Evolutionary conservation across 2,888 invertebrate species (phyloP).

Genomic region (Drosophila meridiana): DNA sequence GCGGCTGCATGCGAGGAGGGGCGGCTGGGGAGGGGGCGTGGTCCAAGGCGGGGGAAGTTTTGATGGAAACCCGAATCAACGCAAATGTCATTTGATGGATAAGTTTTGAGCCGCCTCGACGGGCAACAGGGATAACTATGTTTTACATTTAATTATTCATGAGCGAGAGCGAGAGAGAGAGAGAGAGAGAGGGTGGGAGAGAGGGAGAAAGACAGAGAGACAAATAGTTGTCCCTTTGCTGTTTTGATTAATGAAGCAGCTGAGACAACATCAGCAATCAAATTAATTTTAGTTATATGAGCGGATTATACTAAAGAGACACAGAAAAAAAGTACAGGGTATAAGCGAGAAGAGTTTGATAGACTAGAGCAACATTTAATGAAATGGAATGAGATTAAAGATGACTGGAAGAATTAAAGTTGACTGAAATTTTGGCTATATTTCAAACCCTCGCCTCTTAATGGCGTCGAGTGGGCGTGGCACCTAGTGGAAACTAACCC

Average conservation of each 20-base stretch:
- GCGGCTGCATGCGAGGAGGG: not conserved
- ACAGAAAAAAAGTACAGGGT: conserved; percentile 8
- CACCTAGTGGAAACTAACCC: not conserved
- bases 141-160: conserved; percentile 77
- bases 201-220: conserved; percentile 15
- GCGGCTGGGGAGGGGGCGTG: not conserved
- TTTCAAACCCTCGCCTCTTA: too few species aligned
- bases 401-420: not conserved
- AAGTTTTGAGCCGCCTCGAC: conserved; percentile 63
- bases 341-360: not conserved
- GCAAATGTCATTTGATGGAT: conserved; percentile 79
- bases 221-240: conserved; percentile 37
- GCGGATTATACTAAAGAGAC: conserved; percentile 62
- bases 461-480: not conserved
- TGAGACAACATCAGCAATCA: conserved; percentile 81
- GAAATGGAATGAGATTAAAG: too few species aligned
- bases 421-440: too few species aligned
- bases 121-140: conserved; percentile 65
- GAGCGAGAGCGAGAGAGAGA: conserved; percentile 16
- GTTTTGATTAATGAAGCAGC: conserved; percentile 78
- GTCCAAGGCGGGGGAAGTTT: not conserved
- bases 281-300: conserved; percentile 78
- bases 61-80: conserved; percentile 73
- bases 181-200: conserved; percentile 17
- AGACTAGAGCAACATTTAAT: not conserved